These are phyloP conservation scores for Oscheius sp. DNA, from an alignment of 2,888 invertebrate genomes.

Conservation along the genomic window DNA sequence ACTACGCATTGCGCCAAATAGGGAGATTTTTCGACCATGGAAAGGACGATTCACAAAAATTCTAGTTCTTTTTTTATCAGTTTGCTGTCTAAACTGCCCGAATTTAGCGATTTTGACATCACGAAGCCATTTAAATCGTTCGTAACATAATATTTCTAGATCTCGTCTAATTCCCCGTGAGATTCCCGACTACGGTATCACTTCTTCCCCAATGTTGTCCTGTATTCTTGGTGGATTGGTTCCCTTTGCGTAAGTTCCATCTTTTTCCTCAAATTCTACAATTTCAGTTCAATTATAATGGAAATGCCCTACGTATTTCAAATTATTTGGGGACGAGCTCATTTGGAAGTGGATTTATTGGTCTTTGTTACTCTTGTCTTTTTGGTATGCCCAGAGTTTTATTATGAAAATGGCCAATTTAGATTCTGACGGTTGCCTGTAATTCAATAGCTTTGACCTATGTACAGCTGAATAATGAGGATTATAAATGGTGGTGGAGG, in stretches of 20 bases:
- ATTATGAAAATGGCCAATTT: not conserved
- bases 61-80: too few species aligned
- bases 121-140: too few species aligned
- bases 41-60: too few species aligned
- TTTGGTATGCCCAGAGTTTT: slow-evolving; percentile 53
- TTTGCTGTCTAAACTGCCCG: too few species aligned
- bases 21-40: too few species aligned
- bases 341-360: slow-evolving; percentile 77
- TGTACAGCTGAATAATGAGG: slow-evolving; percentile 77
- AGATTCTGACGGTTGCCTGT: slow-evolving; percentile 76
- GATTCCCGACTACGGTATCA: slow-evolving; percentile 76
- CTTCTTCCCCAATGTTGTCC: slow-evolving; percentile 75
- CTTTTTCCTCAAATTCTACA: not conserved
- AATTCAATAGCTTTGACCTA: slow-evolving; percentile 77
- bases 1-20: too few species aligned
- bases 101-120: too few species aligned
- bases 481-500: slow-evolving; percentile 78
- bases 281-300: slow-evolving; percentile 76
- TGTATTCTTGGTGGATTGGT: slow-evolving; percentile 77
- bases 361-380: slow-evolving; percentile 76
- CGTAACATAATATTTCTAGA: slow-evolving; percentile 53
- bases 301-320: slow-evolving; percentile 78
- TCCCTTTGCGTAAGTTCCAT: slow-evolving; percentile 75
- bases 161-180: slow-evolving; percentile 77
- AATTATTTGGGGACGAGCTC: slow-evolving; percentile 77